Evolutionary conservation across 2,888 invertebrate species (phyloP), one percentile per base, ranked within the genome.

Genomic region (Drosophila multiciliata): DNA sequence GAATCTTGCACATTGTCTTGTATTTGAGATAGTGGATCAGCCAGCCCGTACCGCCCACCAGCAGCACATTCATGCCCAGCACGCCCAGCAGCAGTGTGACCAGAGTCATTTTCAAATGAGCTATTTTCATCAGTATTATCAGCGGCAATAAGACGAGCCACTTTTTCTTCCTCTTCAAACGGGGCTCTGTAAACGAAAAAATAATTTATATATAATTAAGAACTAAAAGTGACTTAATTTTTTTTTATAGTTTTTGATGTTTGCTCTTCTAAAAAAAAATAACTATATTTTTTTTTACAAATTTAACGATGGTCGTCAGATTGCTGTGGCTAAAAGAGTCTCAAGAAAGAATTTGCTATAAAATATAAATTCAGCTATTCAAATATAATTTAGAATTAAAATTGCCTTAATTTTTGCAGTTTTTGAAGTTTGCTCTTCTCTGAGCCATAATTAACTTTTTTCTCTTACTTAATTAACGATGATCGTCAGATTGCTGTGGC

Each of bases 1-100:
- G 92, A 62, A 93, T 92, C 78, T 92, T 92, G 77, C 93, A 93
- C 23, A 93, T 70, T 2, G 93, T 93, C 74, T 92, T 93, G 62
- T 89, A 91, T 67, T 92, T 92, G 1, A 93, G 77, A 69, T 92
- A 92, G 79, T 93, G 90, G 65, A 93, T 91, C 1, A 93, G 84
- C 91, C 92, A 92, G 55, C 89, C 92, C 3, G 85, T 83, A 20
- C 92, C 93, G 57, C 91, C 91, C 11, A 93, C 83, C 23, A 92
- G 62, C 17, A 92, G 65, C 17, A 92, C 88, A 73, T 93, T 92
- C 66, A 93, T 67, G 53, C 91, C 92, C 33, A 92, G 67, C 8
- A 92, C 91, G 12, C 87, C 90, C 36, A 92, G 45, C n/a, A 92
- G 73, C 69, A 92, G 63, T 6, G 90, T 83, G 2, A 92, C 91